Evolutionary conservation across 2,113 vertebrate species (phyloP).

Genomic region (Sebastes schlegelii): DNA sequence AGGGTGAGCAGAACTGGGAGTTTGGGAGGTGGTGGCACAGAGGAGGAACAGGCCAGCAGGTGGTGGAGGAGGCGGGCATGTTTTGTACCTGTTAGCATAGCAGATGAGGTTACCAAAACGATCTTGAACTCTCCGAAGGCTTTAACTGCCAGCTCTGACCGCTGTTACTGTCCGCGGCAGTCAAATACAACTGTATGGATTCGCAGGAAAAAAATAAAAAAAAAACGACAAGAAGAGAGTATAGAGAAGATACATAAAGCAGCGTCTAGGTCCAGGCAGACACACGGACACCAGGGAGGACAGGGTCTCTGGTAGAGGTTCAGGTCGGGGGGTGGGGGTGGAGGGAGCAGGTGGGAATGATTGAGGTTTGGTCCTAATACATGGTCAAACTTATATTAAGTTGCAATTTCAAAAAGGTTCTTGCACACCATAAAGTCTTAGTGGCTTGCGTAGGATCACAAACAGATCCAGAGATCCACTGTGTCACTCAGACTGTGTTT

Average conservation of each 20-base stretch:
- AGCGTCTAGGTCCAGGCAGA: conserved; percentile 68
- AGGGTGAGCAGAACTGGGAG: conserved; percentile 68
- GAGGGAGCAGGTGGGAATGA: conserved; percentile 12
- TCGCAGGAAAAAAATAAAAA: conserved; percentile 68
- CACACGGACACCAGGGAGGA: conserved; percentile 71
- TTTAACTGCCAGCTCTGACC: conserved; percentile 96
- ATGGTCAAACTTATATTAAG: not conserved
- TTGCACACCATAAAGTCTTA: not conserved
- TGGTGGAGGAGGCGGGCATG: conserved; percentile 79
- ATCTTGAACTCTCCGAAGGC: conserved; percentile 94
- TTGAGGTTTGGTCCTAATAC: conserved; percentile 4
- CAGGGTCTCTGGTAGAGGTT: conserved; percentile 45
- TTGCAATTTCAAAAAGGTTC: not conserved
- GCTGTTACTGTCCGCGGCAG: conserved; percentile 94
- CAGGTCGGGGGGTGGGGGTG: not conserved
- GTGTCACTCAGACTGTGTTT: no score
- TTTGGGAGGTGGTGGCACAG: conserved; percentile 70
- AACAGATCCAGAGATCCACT: not conserved
- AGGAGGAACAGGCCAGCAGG: conserved; percentile 66
- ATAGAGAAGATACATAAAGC: conserved; percentile 78
- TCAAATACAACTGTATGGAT: conserved; percentile 95
- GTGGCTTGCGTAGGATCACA: not conserved
- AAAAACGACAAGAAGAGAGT: conserved; percentile 83
- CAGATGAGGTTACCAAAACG: conserved; percentile 91
- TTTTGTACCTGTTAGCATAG: conserved; percentile 91